Percentiles rank a stretch among this genome's conserved stretches.
Conservation (phyloP, 2,113 vertebrate genomes). For the Dipodomys merriami region DNA sequence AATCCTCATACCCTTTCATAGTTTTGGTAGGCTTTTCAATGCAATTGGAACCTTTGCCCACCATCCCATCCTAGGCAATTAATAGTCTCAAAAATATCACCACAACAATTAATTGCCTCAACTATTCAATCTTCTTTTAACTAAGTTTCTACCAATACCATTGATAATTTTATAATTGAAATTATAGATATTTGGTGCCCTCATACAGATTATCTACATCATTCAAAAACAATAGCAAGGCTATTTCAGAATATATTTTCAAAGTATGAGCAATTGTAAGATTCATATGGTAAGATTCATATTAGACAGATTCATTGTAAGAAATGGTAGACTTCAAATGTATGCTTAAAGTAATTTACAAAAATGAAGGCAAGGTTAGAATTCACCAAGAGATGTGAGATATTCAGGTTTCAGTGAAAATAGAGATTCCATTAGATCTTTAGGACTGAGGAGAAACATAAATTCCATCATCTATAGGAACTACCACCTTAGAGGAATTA, state of each 20-base stretch:
- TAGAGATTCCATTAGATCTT: not conserved
- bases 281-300: not conserved
- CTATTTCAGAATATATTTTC: constrained; percentile 4
- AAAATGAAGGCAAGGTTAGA: not conserved
- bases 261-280: not conserved
- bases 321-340: not conserved
- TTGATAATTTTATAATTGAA: constrained; percentile 36
- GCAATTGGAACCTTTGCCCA: not conserved
- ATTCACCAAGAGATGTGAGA: not conserved
- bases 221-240: not conserved
- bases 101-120: constrained; percentile 6
- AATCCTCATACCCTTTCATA: not conserved
- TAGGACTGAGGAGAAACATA: not conserved
- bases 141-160: not conserved
- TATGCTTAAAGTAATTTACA: not conserved
- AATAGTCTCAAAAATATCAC: not conserved
- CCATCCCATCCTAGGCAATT: not conserved
- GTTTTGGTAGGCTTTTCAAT: not conserved
- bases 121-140: not conserved
- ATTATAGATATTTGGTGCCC: not conserved
- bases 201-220: not conserved
- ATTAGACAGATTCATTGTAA: not conserved
- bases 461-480: not conserved
- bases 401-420: not conserved
- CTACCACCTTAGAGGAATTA: not conserved